A percentile compares a stretch with the other conserved stretches of the same genome.
phyloP scores from a whole-genome alignment of 2,888 invertebrate species.

The Serripes groenlandicus region DNA sequence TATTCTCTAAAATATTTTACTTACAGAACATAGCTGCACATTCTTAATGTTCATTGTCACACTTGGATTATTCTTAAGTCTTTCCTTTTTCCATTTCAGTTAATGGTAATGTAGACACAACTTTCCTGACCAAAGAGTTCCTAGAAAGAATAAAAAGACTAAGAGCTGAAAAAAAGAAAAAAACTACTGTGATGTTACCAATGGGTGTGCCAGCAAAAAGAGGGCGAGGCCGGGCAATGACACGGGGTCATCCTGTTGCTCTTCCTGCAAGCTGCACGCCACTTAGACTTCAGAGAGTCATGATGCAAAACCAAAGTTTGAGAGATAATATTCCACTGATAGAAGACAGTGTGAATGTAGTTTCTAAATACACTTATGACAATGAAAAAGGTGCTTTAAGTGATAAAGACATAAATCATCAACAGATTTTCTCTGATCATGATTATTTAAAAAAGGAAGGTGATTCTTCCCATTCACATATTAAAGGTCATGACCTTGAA shows the following conservation, averaged over 20 bases:
- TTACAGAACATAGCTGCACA: too few relatives aligned
- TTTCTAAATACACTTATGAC: background rate
- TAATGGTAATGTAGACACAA: background rate
- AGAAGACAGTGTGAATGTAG: background rate
- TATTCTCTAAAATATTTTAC: too few relatives aligned
- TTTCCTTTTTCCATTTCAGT: too few relatives aligned
- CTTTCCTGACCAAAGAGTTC: slow-evolving; percentile 20
- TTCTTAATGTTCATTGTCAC: too few relatives aligned
- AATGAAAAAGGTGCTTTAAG: background rate
- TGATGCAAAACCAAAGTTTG: slow-evolving; percentile 59
- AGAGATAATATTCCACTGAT: background rate
- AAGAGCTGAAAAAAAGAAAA: slow-evolving; percentile 66
- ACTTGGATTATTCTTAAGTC: too few relatives aligned
- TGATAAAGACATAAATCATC: background rate
- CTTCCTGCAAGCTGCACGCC: slow-evolving; percentile 64
- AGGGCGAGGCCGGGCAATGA: slow-evolving; percentile 69
- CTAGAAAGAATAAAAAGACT: slow-evolving; percentile 30
- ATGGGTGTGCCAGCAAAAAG: slow-evolving; percentile 75
- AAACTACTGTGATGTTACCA: slow-evolving; percentile 77
- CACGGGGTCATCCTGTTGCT: slow-evolving; percentile 67
- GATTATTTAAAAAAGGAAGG: slow-evolving; percentile 87
- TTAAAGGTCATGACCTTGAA: slow-evolving; percentile 54
- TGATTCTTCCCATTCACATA: background rate
- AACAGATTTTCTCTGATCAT: slow-evolving; percentile 87
- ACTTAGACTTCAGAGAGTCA: slow-evolving; percentile 66